Percentiles rank a stretch among this genome's conserved stretches.
Evolutionary conservation across 2,888 invertebrate genomes (phyloP).

Genomic region (Allophyes oxyacanthae): DNA sequence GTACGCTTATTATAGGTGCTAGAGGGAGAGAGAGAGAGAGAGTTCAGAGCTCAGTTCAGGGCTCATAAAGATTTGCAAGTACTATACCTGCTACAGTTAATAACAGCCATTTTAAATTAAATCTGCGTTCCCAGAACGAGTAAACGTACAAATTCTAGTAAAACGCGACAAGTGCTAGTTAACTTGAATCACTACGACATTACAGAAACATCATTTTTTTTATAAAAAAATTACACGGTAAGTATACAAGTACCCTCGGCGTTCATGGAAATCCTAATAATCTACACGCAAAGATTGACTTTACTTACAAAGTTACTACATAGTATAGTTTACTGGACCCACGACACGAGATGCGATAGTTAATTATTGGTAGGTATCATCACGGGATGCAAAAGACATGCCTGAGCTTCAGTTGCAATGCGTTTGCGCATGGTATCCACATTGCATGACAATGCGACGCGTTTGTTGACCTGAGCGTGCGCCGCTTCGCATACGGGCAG

Average conservation of each 20-base stretch:
- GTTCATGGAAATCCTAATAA: conserved; percentile 57
- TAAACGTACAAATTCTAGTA: conserved; percentile 7
- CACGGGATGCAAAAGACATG: conserved; percentile 9
- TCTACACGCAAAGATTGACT: conserved; percentile 48
- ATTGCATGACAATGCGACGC: conserved; percentile 72
- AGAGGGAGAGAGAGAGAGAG: no score
- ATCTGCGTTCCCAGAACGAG: no score
- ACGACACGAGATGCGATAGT: not conserved
- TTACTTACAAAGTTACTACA: conserved; percentile 2
- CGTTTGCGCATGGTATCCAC: conserved; percentile 39
- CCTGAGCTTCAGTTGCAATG: conserved; percentile 36
- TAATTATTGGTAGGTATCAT: not conserved
- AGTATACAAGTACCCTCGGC: conserved; percentile 21
- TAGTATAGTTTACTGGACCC: no score
- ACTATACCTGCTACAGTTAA: no score
- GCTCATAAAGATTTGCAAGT: no score
- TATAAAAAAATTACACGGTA: conserved; percentile 37
- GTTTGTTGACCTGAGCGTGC: conserved; percentile 72
- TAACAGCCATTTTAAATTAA: conserved; percentile 7
- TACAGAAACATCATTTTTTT: conserved; percentile 41
- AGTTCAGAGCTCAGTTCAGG: no score
- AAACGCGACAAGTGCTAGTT: conserved; percentile 16
- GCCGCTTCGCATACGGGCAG: conserved; percentile 65
- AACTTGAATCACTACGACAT: not conserved
- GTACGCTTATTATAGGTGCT: no score